These are phyloP conservation scores for Hydraecia micacea DNA, from an alignment of 2,888 invertebrate species.

Conservation along the genomic window DNA sequence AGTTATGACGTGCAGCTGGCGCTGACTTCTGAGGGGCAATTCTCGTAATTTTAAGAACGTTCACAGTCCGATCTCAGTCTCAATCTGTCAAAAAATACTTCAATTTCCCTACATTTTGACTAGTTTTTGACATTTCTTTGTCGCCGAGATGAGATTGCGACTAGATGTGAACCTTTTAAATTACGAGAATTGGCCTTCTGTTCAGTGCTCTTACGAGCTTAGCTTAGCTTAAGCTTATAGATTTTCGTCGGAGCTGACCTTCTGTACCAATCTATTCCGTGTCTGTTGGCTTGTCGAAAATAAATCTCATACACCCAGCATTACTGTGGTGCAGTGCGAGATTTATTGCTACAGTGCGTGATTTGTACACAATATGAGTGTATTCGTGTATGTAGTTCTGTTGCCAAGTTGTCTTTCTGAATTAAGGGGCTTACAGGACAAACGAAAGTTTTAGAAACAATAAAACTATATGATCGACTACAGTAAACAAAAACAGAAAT, in stretches of 20 bases:
- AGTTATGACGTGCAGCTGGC: background rate
- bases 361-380: constrained; percentile 18
- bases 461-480: too few relatives aligned
- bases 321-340: constrained; percentile 18
- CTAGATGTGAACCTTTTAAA: too few relatives aligned
- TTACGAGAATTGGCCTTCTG: too few relatives aligned
- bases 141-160: too few relatives aligned
- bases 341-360: constrained; percentile 38
- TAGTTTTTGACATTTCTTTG: too few relatives aligned
- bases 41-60: too few relatives aligned
- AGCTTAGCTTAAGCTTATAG: background rate
- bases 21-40: too few relatives aligned
- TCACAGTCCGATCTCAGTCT: too few relatives aligned
- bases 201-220: background rate
- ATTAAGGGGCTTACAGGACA: background rate
- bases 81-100: too few relatives aligned
- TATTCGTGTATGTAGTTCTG: background rate
- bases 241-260: background rate
- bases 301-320: constrained; percentile 19
- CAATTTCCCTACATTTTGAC: too few relatives aligned
- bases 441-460: too few relatives aligned
- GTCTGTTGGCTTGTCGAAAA: constrained; percentile 6
- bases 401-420: constrained; percentile 12
- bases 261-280: background rate
- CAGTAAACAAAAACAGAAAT: too few relatives aligned